Evolutionary conservation across 2,888 invertebrate species (phyloP).

Genomic region (Cephus nigrinus): DNA sequence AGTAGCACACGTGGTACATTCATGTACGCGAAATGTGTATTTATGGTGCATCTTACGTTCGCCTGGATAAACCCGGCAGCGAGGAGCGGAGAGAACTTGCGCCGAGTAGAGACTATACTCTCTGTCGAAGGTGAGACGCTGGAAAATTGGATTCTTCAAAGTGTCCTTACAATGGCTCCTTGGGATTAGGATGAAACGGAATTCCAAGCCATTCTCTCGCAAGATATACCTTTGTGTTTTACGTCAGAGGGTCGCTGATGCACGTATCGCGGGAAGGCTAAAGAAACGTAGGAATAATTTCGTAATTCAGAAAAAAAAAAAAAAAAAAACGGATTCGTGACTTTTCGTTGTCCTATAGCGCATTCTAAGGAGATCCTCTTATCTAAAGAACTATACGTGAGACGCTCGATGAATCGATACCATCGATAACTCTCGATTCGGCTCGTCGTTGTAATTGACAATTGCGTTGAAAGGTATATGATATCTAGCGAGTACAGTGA

Average conservation of each 20-base stretch:
- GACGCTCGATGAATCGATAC: not conserved
- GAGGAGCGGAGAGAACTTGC: not conserved
- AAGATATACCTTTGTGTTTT: not conserved
- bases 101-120: not conserved
- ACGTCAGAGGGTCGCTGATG: not conserved
- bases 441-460: not conserved
- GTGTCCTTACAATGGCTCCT: slow-evolving; percentile 18
- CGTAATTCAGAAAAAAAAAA: not conserved
- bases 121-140: slow-evolving; percentile 25
- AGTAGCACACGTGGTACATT: not conserved
- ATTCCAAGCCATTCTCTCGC: not conserved
- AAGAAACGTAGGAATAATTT: not conserved
- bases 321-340: not conserved
- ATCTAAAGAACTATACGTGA: not conserved
- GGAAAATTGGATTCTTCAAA: slow-evolving; percentile 47
- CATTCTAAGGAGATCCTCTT: not conserved
- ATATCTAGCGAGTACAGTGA: no score
- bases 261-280: no score
- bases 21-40: not conserved
- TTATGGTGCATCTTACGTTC: not conserved
- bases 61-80: not conserved
- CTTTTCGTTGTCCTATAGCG: no score
- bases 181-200: not conserved
- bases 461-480: not conserved
- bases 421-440: not conserved